Evolutionary conservation across 1,140 invertebrate species (phyloP).

Genomic region (Scaptomyza graminum): DNA sequence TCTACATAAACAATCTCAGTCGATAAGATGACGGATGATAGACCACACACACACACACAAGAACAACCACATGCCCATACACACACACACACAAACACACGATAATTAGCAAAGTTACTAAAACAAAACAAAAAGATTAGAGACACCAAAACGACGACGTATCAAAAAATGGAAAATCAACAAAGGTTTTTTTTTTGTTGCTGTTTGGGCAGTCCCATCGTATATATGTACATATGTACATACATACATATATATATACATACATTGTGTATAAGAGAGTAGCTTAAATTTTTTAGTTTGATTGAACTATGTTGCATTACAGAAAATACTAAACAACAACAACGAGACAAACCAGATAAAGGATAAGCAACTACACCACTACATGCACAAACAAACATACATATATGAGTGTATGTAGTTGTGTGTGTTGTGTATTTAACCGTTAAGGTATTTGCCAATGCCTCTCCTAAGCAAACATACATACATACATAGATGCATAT

Average conservation of each 20-base stretch:
- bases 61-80: constrained; percentile 10
- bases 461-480: neutral
- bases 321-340: constrained; percentile 18
- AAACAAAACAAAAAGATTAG: constrained; percentile 27
- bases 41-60: constrained; percentile 6
- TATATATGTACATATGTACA: constrained; percentile 12
- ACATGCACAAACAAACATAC: neutral
- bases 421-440: constrained; percentile 15
- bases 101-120: constrained; percentile 58
- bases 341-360: constrained; percentile 7
- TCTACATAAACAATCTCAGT: constrained; percentile 92
- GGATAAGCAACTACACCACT: constrained; percentile 8
- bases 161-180: constrained; percentile 25
- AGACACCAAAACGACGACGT: constrained; percentile 49
- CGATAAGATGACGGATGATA: constrained; percentile 85
- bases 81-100: constrained; percentile 18
- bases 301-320: constrained; percentile 3
- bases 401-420: neutral
- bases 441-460: constrained; percentile 21
- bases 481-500: constrained; percentile 40
- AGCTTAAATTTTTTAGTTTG: neutral
- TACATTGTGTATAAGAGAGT: neutral
- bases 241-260: neutral
- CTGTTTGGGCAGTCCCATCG: constrained; percentile 19
- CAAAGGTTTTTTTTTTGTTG: constrained; percentile 16